Evolutionary conservation across 1,140 invertebrate genomes (phyloP).

Genomic region (Steinernema khuongi): DNA sequence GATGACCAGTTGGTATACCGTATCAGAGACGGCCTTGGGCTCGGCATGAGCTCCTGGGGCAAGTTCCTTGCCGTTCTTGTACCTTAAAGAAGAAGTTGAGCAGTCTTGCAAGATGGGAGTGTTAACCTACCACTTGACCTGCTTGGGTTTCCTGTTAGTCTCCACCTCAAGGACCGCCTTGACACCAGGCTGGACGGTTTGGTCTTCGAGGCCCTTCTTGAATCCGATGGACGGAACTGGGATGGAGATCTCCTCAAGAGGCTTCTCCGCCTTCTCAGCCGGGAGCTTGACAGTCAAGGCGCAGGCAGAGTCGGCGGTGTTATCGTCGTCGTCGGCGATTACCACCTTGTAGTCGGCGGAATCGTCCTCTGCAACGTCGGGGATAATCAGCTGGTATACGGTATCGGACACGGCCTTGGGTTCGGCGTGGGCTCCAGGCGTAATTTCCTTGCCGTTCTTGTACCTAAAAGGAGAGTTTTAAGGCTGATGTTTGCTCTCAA

Average conservation of each 20-base stretch:
- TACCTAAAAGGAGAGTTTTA: conserved; percentile 45
- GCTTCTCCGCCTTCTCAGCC: conserved; percentile 40
- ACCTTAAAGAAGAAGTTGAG: conserved; percentile 38
- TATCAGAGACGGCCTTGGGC: conserved; percentile 28
- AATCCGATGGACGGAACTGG: too few relatives aligned
- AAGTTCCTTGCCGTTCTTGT: conserved; percentile 58
- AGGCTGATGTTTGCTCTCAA: too few relatives aligned
- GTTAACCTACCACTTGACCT: conserved; percentile 69
- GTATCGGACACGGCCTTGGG: conserved; percentile 29
- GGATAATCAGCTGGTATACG: conserved; percentile 34
- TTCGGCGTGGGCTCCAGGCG: conserved; percentile 39
- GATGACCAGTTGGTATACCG: conserved; percentile 34
- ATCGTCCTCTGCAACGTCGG: conserved; percentile 59
- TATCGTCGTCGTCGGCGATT: conserved; percentile 59
- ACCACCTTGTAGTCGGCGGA: conserved; percentile 60
- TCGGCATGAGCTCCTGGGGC: conserved; percentile 38
- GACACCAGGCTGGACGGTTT: conserved; percentile 72
- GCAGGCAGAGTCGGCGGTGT: conserved; percentile 59
- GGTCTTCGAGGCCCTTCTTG: conserved; percentile 67
- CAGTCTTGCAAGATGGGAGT: too few relatives aligned
- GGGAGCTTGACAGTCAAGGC: conserved; percentile 49
- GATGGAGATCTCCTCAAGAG: too few relatives aligned
- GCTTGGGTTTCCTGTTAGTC: conserved; percentile 75
- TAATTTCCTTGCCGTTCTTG: conserved; percentile 57
- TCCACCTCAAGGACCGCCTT: conserved; percentile 71